Evolutionary conservation across 2,113 vertebrate species (phyloP).

Genomic region (Epinephelus lanceolatus): DNA sequence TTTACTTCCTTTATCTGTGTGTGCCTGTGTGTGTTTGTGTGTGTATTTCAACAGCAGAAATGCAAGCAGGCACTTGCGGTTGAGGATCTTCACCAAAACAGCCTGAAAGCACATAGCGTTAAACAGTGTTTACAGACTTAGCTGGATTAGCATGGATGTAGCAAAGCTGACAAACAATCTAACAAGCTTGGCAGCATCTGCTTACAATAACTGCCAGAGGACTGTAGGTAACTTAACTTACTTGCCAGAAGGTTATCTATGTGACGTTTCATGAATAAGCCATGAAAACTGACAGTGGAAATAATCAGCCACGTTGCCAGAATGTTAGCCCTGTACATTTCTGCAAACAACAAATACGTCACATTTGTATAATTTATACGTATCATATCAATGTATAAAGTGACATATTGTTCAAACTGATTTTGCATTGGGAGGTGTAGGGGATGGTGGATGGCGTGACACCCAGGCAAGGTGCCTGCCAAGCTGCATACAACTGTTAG

Average conservation of each 20-base stretch:
- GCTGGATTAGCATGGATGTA: not conserved
- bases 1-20: conserved; percentile 13
- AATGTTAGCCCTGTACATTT: too few species aligned
- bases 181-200: not conserved
- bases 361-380: too few species aligned
- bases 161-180: not conserved
- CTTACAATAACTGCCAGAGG: not conserved
- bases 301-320: not conserved
- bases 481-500: too few species aligned
- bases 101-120: not conserved
- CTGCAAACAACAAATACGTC: too few species aligned
- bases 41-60: not conserved
- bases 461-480: too few species aligned
- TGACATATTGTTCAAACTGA: too few species aligned
- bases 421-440: too few species aligned
- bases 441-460: too few species aligned
- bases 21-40: not conserved
- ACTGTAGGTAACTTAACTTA: not conserved
- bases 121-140: not conserved
- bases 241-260: not conserved
- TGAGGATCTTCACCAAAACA: not conserved
- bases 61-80: not conserved
- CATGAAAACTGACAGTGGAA: not conserved
- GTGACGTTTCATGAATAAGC: not conserved
- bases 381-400: too few species aligned